A percentile compares a stretch with the other conserved stretches of the same genome.
Evolutionary conservation across 2,113 vertebrate genomes (phyloP).

Genomic region (Barnardius zonarius): DNA sequence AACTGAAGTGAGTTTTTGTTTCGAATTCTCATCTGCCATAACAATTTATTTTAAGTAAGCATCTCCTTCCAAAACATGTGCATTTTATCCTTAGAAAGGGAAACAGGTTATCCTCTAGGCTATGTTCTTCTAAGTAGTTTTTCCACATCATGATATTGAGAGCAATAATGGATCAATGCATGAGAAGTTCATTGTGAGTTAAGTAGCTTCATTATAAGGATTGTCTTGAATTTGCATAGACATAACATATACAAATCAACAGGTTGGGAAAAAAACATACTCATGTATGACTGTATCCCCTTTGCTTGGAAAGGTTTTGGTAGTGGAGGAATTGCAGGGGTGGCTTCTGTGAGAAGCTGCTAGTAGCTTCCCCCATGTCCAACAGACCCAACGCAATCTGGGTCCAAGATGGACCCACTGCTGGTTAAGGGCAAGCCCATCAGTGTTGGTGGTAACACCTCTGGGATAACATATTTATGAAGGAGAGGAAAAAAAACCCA

Average conservation of each 20-base stretch:
- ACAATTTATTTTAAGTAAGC: background rate
- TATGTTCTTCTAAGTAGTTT: background rate
- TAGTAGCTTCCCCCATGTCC: background rate
- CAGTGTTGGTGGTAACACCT: background rate
- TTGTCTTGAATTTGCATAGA: background rate
- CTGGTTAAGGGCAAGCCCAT: accelerated
- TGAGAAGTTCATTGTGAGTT: background rate
- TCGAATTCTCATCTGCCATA: background rate
- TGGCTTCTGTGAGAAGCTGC: background rate
- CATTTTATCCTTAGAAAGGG: background rate
- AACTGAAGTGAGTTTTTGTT: background rate
- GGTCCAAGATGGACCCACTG: background rate
- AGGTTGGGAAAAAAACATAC: background rate
- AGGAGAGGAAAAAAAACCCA: background rate
- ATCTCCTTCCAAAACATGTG: background rate
- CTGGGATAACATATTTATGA: background rate
- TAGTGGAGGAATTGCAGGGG: background rate
- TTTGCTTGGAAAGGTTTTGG: background rate
- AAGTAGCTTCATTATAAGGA: background rate
- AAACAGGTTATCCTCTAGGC: background rate
- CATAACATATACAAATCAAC: background rate
- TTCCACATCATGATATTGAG: background rate
- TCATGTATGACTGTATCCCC: background rate
- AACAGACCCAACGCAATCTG: background rate
- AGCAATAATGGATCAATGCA: background rate